Evolutionary conservation across 92 coral and sea anemone species (phyloP).

Genomic region (Meandrina meandrites): DNA sequence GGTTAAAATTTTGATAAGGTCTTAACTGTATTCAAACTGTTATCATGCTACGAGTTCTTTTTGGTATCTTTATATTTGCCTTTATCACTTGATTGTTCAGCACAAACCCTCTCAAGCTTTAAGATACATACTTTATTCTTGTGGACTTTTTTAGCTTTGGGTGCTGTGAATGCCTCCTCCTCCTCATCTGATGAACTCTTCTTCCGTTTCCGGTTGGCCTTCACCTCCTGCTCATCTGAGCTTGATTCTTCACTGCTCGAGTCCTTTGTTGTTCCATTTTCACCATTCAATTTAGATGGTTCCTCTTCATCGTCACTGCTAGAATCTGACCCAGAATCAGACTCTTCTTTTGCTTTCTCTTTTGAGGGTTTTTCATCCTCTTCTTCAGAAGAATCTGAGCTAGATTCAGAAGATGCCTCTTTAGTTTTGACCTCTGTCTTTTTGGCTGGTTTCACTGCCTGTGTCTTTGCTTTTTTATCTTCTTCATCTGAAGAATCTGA

Average conservation of each 20-base stretch:
- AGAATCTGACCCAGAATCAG: conserved; percentile 42
- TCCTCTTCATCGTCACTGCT: conserved; percentile 18
- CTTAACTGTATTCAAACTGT: too few relatives aligned
- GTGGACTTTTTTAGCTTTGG: conserved; percentile 30
- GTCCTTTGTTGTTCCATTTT: background rate
- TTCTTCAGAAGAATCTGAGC: conserved; percentile 60
- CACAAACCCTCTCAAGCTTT: too few relatives aligned
- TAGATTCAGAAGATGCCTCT: conserved; percentile 36
- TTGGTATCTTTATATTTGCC: too few relatives aligned
- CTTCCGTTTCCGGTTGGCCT: conserved; percentile 26
- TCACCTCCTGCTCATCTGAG: conserved; percentile 6
- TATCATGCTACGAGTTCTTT: too few relatives aligned
- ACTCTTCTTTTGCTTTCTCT: conserved; percentile 6
- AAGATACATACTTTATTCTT: conserved; percentile 12
- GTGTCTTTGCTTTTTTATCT: background rate
- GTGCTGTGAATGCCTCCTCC: conserved; percentile 29
- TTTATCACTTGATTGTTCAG: too few relatives aligned
- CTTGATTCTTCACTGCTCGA: conserved; percentile 18
- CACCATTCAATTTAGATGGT: background rate
- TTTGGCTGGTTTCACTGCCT: background rate
- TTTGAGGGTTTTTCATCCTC: conserved; percentile 56
- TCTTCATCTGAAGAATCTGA: conserved; percentile 45
- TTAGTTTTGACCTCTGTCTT: background rate
- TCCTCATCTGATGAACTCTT: conserved; percentile 22
- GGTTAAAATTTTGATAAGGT: too few relatives aligned